These are phyloP conservation scores for Acrocephalus arundinaceus DNA, from an alignment of 2,113 vertebrate species.

Conservation along the genomic window DNA sequence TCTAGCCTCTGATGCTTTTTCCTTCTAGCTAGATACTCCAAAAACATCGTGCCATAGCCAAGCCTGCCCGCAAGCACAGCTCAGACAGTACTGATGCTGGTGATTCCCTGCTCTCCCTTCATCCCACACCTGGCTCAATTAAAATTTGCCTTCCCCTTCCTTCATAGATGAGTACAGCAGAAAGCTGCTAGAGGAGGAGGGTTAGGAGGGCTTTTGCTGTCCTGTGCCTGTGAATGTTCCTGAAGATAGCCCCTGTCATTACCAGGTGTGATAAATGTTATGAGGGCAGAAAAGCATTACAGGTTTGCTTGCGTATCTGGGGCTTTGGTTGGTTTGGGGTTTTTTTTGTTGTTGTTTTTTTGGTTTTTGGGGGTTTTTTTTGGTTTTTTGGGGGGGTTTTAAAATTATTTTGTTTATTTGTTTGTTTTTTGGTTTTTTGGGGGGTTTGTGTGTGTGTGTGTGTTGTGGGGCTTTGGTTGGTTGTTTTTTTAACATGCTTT, in stretches of 20 bases:
- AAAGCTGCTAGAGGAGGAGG: background rate
- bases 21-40: background rate
- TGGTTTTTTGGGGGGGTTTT: too few species aligned
- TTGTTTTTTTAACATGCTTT: background rate
- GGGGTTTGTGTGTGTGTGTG: too few species aligned
- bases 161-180: background rate
- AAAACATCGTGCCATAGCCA: background rate
- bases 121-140: background rate
- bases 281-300: background rate
- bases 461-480: background rate
- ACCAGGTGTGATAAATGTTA: background rate
- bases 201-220: background rate
- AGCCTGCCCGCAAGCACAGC: background rate
- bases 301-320: background rate
- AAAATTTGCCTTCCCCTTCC: background rate
- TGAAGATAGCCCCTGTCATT: background rate
- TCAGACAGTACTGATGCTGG: background rate
- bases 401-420: too few species aligned
- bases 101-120: background rate
- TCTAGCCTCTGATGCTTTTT: background rate
- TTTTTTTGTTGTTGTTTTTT: too few species aligned
- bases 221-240: background rate
- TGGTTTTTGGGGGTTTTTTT: too few species aligned
- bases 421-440: too few species aligned
- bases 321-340: rapidly evolving